Evolutionary conservation across 2,888 invertebrate genomes (phyloP).

Genomic region (Bombyx huttoni): DNA sequence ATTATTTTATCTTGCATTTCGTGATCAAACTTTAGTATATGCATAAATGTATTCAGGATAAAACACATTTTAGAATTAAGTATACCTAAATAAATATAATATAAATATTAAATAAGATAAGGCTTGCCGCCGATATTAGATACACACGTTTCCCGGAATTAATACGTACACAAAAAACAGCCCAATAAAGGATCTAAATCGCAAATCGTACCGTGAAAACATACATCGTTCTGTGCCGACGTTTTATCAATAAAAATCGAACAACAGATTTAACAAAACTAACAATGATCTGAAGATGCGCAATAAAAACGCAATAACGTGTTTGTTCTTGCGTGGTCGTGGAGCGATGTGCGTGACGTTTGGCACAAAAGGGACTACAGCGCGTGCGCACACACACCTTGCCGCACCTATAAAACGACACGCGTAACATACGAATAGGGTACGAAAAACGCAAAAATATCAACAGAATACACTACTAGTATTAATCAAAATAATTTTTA

Average conservation of each 20-base stretch:
- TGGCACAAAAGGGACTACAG: constrained; percentile 50
- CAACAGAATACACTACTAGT: background rate
- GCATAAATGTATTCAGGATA: no score
- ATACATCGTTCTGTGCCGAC: constrained; percentile 53
- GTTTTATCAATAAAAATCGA: constrained; percentile 50
- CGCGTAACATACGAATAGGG: background rate
- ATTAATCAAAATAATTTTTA: background rate
- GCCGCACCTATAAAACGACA: constrained; percentile 33
- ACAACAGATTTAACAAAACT: constrained; percentile 31
- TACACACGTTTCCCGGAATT: constrained; percentile 6
- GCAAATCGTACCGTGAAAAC: constrained; percentile 61
- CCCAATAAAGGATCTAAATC: constrained; percentile 40
- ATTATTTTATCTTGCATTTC: background rate
- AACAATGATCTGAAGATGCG: constrained; percentile 67
- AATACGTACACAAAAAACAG: constrained; percentile 10
- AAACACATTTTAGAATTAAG: no score
- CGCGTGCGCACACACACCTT: constrained; percentile 43
- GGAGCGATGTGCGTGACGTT: constrained; percentile 50
- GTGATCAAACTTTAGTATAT: no score
- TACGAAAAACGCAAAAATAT: background rate
- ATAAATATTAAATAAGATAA: no score
- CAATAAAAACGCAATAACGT: constrained; percentile 66
- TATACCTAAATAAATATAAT: no score
- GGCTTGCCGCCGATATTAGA: background rate
- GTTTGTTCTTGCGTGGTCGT: constrained; percentile 36